Evolutionary conservation across 2,113 vertebrate genomes (phyloP), one percentile per base, ranked within the genome.

Genomic region (Mustelus asterias): DNA sequence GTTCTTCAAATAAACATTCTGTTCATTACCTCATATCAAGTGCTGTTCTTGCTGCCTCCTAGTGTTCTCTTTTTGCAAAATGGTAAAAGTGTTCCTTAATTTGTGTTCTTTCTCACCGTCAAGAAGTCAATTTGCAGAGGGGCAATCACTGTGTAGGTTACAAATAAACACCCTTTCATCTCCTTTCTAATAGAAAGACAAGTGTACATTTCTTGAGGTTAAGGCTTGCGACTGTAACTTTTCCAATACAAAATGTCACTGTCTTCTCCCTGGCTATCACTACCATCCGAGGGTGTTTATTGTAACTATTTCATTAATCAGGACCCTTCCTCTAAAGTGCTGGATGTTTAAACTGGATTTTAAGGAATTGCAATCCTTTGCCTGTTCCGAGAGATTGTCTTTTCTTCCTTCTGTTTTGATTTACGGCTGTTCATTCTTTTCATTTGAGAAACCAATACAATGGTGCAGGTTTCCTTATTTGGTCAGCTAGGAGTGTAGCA

Each of bases 401-500:
- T 93, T 22, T 37, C 16, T 65, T n/a, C 4, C 33, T 93, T 37
- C 37, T 93, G 33, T 65, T 93, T 93, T 93, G 60, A 37, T 63
- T 65, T 65, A 92, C 37, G n/a, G 60, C 7, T 9, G n/a, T 63
- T 65, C 58, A 65, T 65, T 37, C 60, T 37, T 65, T n/a, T 93
- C 60, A 65, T 37, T 37, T 93, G 89, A 22, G 89, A 67, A 93
- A 22, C 63, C 14, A 24, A 93, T 0, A 83, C 60, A 93, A 37
- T 65, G 54, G 22, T 93, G 60, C 33, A 93, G 16, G 33, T 93
- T 65, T 93, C 89, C 89, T 65, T 93, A 93, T 93, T 93, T 65
- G 60, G 89, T 63, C 58, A 92, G 58, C n/a, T 16, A n/a, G 14
- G 60, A n/a, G 58, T 63, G 54, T 92, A 60, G n/a, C 80, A 83